Evolutionary conservation across 2,797 vertebrate species (phyloP).

Genomic region (Tadarida brasiliensis): DNA sequence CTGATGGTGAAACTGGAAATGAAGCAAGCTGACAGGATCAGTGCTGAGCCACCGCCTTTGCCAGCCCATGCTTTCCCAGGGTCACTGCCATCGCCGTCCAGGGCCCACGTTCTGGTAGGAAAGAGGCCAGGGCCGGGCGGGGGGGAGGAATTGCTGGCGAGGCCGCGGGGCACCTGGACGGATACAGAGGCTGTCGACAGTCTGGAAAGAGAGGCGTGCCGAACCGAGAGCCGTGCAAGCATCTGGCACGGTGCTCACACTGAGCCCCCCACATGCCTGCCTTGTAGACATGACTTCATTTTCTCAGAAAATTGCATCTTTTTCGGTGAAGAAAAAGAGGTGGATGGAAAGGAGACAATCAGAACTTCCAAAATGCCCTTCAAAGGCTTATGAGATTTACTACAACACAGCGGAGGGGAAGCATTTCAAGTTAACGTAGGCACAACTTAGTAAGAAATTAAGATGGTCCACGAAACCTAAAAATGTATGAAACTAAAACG

Average conservation of each 20-base stretch:
- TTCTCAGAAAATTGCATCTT: constrained; percentile 70
- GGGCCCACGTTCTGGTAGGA: constrained; percentile 74
- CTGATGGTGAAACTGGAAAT: constrained; percentile 92
- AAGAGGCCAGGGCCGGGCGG: constrained; percentile 79
- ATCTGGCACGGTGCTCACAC: constrained; percentile 79
- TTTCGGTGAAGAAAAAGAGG: constrained; percentile 61
- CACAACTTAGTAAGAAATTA: constrained; percentile 63
- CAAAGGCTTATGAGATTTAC: constrained; percentile 65
- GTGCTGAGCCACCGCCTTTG: constrained; percentile 87
- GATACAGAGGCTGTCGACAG: constrained; percentile 76
- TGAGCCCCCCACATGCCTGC: constrained; percentile 70
- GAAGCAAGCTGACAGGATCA: constrained; percentile 89
- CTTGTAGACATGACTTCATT: constrained; percentile 76
- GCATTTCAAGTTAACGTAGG: constrained; percentile 63
- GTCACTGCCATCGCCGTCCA: constrained; percentile 85
- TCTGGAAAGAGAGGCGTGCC: constrained; percentile 78
- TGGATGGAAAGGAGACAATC: background rate
- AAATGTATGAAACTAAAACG: constrained; percentile 67
- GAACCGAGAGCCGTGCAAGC: constrained; percentile 79
- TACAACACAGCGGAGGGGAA: constrained; percentile 55
- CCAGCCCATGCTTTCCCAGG: constrained; percentile 85
- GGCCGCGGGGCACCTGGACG: constrained; percentile 81
- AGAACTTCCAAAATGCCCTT: constrained; percentile 66
- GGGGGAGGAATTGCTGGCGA: constrained; percentile 79
- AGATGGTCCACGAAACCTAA: background rate